Base-by-base conservation (phyloP, 2,888 invertebrate genomes). In the Cataglyphis cursor region DNA sequence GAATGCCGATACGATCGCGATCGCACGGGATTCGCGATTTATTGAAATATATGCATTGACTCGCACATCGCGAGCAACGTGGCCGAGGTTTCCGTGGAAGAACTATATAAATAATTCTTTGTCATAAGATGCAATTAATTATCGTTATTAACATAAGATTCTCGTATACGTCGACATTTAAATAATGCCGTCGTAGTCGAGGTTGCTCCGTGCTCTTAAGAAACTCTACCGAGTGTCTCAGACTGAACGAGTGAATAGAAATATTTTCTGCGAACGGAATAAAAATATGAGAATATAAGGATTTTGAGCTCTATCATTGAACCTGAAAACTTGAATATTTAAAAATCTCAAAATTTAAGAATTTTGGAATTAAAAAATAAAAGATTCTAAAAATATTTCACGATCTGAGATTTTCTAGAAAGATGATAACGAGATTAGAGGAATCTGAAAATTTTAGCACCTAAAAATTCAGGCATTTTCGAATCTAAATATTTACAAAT, bases 81-180 rank as follows among this genome's bases (percentile, higher is more conserved):
- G 6, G 38, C 10, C 54, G 10, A 28, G 41, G 31, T 68, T 68
- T 35, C 68, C 59, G 24, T 31, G 78, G 24, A 24, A 70, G 70
- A 59, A 80, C 68, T n/a, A n/a, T n/a, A n/a, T n/a, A 70, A 80
- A 68, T 61, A 44, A 68, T 70, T 18, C 24, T 59, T 41, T 24
- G 59, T 78, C 68, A 44, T 28, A 44, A 48, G 57, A 18, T 70
- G 70, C 44, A 80, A 80, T 80, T 80, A 80, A 80, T 80, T 80
- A 70, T 70, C 18, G 59, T 35, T 68, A 78, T 78, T 78, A 78
- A 66, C 76, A 78, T 78, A 78, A 78, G 78, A 59, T 35, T 44
- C 59, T 66, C 65, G 66, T 76, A 15, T 21, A 28, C 44, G 59
- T 15, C 28, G 54, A 41, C 24, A 41, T 80, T 80, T 80, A 44